Percentiles rank a stretch among this genome's conserved stretches.
These are phyloP conservation scores for Linyphia triangularis DNA, from an alignment of 2,888 invertebrate species.

Conservation along the genomic window DNA sequence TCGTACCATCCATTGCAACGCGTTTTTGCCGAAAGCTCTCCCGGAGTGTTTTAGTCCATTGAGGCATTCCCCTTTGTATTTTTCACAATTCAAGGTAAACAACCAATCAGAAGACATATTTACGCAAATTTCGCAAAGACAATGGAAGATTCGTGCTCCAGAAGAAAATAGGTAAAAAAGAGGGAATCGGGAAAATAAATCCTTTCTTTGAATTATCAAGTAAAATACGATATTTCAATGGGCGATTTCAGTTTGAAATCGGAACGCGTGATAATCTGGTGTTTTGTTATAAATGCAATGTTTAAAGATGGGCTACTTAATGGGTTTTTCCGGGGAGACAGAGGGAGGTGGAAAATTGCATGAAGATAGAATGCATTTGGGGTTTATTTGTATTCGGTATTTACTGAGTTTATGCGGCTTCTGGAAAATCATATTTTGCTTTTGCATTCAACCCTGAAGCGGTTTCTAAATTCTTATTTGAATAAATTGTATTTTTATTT, in stretches of 20 bases:
- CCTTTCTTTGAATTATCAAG: conserved; percentile 40
- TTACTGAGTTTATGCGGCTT: conserved; percentile 21
- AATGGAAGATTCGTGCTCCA: conserved; percentile 10
- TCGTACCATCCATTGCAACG: not conserved
- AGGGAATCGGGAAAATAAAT: not conserved
- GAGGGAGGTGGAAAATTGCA: not conserved
- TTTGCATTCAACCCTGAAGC: not conserved
- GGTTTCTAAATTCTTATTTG: conserved; percentile 1
- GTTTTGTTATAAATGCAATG: conserved; percentile 62
- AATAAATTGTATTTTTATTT: conserved; percentile 59
- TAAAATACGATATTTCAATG: conserved; percentile 25
- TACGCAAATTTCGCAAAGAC: conserved; percentile 68
- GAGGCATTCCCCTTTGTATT: conserved; percentile 14
- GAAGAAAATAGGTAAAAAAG: conserved; percentile 9
- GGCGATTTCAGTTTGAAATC: conserved; percentile 4
- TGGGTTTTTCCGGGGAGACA: not conserved
- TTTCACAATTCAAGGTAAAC: conserved; percentile 56
- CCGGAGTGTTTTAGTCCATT: conserved; percentile 20
- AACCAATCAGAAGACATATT: conserved; percentile 31
- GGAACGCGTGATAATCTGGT: conserved; percentile 49
- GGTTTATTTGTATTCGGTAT: conserved; percentile 50
- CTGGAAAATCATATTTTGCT: conserved; percentile 15
- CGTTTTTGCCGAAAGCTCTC: conserved; percentile 4
- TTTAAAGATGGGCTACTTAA: conserved; percentile 70
- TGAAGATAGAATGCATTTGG: not conserved